These are phyloP conservation scores for Scomberomorus guttatus DNA, from an alignment of 2,797 vertebrate species.

Conservation along the genomic window DNA sequence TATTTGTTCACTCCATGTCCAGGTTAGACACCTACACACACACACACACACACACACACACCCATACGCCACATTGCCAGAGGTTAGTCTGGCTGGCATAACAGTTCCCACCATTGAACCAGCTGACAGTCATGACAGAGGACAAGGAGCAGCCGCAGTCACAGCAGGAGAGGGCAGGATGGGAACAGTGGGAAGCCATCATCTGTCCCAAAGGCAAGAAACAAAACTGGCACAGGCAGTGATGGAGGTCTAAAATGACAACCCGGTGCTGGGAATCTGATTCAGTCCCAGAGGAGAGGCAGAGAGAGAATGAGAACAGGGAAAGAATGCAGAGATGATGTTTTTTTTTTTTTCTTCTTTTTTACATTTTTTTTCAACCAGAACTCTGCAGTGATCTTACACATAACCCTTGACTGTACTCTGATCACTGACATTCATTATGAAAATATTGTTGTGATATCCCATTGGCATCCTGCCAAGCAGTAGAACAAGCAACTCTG, in stretches of 20 bases:
- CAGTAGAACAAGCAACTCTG: too few relatives aligned
- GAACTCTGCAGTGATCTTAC: too few relatives aligned
- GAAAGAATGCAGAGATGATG: background rate
- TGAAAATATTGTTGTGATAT: background rate
- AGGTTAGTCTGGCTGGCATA: background rate
- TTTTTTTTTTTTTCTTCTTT: background rate
- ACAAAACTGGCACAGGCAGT: background rate
- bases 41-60: background rate
- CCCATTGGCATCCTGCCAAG: background rate
- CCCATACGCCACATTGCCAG: background rate
- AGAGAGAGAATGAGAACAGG: too few relatives aligned
- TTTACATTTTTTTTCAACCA: too few relatives aligned
- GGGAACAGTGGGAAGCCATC: background rate
- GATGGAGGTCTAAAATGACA: background rate
- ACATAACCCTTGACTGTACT: background rate
- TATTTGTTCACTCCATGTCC: background rate
- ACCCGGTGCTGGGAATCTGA: background rate
- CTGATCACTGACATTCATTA: background rate
- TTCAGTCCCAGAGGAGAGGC: background rate
- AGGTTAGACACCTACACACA: background rate
- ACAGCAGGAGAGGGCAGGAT: constrained; percentile 1
- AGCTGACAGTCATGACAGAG: background rate
- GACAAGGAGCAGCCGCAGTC: background rate
- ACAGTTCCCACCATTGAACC: background rate
- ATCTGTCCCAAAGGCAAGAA: background rate